Percentiles rank a stretch among this genome's conserved stretches.
These are phyloP conservation scores for Neomorphus geoffroyi DNA, from an alignment of 2,797 vertebrate genomes.

Conservation along the genomic window DNA sequence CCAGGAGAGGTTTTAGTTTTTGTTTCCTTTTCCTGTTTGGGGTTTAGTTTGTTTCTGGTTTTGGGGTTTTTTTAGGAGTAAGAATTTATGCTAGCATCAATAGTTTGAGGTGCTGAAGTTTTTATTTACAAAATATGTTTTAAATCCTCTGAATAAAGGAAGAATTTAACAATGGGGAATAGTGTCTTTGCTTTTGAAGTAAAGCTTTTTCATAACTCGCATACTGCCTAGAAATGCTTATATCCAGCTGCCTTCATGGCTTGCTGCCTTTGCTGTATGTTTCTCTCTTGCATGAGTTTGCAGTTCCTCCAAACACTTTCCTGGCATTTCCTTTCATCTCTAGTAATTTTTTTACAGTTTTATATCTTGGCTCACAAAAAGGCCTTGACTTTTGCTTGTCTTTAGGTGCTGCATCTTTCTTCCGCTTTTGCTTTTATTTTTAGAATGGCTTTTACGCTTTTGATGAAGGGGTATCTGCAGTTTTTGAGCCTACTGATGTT, in stretches of 20 bases:
- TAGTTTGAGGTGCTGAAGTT: background rate
- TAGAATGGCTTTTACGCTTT: background rate
- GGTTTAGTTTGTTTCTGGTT: too few relatives aligned
- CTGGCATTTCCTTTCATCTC: background rate
- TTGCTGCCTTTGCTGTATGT: background rate
- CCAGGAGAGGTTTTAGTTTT: background rate
- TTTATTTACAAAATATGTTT: background rate
- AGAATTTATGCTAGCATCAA: background rate
- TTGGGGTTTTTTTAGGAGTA: background rate
- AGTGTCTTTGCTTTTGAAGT: background rate
- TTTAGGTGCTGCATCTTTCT: background rate
- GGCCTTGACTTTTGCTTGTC: background rate
- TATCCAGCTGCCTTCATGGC: background rate
- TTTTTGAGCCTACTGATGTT: background rate
- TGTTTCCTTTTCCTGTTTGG: background rate
- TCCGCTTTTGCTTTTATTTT: background rate
- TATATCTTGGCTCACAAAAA: background rate
- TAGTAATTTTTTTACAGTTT: background rate
- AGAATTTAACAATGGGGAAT: background rate
- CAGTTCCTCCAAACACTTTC: background rate
- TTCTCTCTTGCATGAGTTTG: background rate
- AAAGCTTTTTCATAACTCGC: background rate
- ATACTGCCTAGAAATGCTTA: background rate
- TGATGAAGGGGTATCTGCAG: background rate
- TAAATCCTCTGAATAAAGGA: background rate